Evolutionary conservation across 2,113 vertebrate species (phyloP), one percentile per base, ranked within the genome.

Genomic region (Capreolus pygargus): DNA sequence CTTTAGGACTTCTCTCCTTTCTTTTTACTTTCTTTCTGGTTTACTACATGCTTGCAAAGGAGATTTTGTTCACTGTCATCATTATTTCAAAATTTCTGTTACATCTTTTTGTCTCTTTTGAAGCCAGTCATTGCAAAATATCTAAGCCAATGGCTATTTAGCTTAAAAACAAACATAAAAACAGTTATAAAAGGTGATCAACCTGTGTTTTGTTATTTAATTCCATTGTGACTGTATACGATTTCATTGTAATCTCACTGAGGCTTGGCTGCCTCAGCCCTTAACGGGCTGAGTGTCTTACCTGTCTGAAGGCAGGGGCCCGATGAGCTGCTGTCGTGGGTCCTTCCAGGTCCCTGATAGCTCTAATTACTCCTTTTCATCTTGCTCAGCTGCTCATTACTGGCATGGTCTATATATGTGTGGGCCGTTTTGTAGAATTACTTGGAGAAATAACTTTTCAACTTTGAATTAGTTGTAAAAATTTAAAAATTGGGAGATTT

Each of bases 51-150:
- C 33, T 14, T 93, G 95, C 13, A 52, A 57, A 70, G 45, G 50
- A 78, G 45, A 83, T 89, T 96, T 95, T 94, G 23, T 91, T 97
- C 36, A 64, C 70, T 92, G 15, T 78, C 60, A 60, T 67, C 10
- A 55, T 94, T 36, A 88, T 92, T 95, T 91, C 47, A 88, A 78
- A 88, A 89, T 92, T 88, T 87, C 19, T 55, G 7, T 95, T n/a
- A 25, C 52, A 21, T 61, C 43, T 87, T 57, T 92, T 78, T 6
- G n/a, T 95, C 50, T 14, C 64, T 86, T n/a, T 89, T 25, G 7
- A 88, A 93, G 15, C 28, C 33, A 60, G 91, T 47, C 10, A 21
- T 58, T 92, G 39, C 89, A 95, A 93, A 86, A 95, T 58, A 60
- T 61, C 55, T 25, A 92, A 86, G 39, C n/a, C 70, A 89, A 1